phyloP scores from a whole-genome alignment of 2,888 invertebrate species.

The Polyommatus iphigenia region DNA sequence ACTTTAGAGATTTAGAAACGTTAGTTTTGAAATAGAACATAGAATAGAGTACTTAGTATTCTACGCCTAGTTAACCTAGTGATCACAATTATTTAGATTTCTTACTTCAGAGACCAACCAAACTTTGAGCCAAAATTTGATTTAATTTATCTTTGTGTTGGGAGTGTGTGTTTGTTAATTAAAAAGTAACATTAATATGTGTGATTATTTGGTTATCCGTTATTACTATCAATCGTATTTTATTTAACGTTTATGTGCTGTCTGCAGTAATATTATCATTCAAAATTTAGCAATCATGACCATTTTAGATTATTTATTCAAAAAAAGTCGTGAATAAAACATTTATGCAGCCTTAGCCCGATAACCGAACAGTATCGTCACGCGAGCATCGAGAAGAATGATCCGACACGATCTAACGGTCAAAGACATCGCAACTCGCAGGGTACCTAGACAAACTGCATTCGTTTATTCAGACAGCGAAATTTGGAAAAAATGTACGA shows the following conservation, averaged over 20 bases:
- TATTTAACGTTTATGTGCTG: background rate
- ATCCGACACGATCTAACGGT: background rate
- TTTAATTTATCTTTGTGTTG: background rate
- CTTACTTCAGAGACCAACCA: background rate
- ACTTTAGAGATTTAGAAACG: background rate
- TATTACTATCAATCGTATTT: background rate
- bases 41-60: too few species aligned
- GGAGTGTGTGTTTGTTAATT: too few species aligned
- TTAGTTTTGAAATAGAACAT: background rate
- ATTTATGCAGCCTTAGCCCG: slow-evolving; percentile 23
- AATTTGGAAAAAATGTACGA: too few species aligned
- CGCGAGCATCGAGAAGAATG: background rate
- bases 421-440: background rate
- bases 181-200: background rate
- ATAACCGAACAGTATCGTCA: slow-evolving; percentile 23
- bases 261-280: background rate
- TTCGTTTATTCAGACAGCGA: too few species aligned
- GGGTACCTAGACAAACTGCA: background rate
- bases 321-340: slow-evolving; percentile 10
- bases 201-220: background rate
- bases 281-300: background rate
- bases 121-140: background rate
- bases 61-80: background rate
- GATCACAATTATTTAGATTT: too few species aligned
- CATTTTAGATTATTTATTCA: slow-evolving; percentile 16